A percentile compares a stretch with the other conserved stretches of the same genome.
These are phyloP conservation scores for Nyctibius grandis DNA, from an alignment of 2,797 vertebrate genomes.

Conservation along the genomic window DNA sequence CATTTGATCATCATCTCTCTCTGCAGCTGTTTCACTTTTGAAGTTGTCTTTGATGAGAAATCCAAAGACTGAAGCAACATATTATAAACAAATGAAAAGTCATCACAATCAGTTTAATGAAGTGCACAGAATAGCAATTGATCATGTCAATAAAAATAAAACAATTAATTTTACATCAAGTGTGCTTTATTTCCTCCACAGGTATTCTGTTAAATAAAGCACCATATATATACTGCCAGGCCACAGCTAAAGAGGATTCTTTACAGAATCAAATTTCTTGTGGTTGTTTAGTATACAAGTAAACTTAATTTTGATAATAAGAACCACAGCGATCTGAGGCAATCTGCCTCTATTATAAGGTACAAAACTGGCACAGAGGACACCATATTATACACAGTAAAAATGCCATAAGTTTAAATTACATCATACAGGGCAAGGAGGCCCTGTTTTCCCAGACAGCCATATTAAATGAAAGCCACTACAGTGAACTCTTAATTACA, in stretches of 20 bases:
- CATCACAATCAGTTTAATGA: slow-evolving; percentile 85
- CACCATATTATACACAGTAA: slow-evolving; percentile 97
- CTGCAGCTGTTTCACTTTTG: not conserved
- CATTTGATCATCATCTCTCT: not conserved
- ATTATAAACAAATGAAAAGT: slow-evolving; percentile 80
- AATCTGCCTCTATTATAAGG: slow-evolving; percentile 88
- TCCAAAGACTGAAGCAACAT: slow-evolving; percentile 71
- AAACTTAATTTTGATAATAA: slow-evolving; percentile 96
- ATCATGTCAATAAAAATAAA: slow-evolving; percentile 95
- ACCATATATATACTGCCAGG: slow-evolving; percentile 99
- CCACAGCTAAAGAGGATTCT: slow-evolving; percentile 98
- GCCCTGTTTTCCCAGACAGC: slow-evolving; percentile 90
- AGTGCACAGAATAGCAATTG: slow-evolving; percentile 84
- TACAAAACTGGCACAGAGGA: slow-evolving; percentile 99
- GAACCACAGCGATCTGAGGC: slow-evolving; percentile 94
- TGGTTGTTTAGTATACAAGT: slow-evolving; percentile 99
- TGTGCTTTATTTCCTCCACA: slow-evolving; percentile 98
- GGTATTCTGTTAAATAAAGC: slow-evolving; percentile 98
- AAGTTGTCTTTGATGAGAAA: slow-evolving; percentile 5
- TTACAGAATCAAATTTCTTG: slow-evolving; percentile 99
- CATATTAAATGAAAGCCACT: slow-evolving; percentile 92
- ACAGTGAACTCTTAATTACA: slow-evolving; percentile 86
- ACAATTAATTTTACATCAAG: slow-evolving; percentile 96
- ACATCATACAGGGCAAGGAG: slow-evolving; percentile 79
- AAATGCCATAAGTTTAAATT: slow-evolving; percentile 99